Evolutionary conservation across 1,140 invertebrate genomes (phyloP).

Genomic region (Drosophila yakuba): DNA sequence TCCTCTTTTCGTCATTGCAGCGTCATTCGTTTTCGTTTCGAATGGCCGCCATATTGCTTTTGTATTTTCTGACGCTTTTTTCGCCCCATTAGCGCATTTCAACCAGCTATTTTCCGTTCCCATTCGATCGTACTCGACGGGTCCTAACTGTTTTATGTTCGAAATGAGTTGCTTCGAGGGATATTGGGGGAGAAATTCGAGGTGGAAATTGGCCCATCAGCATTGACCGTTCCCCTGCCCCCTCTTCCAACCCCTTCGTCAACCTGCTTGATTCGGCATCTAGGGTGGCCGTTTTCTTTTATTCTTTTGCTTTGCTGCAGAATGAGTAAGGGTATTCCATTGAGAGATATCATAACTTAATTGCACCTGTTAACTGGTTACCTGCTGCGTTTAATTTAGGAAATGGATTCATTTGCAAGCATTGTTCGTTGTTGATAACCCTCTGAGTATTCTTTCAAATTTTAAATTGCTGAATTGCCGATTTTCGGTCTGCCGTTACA

Average conservation of each 20-base stretch:
- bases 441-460: too few species aligned
- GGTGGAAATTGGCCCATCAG: slow-evolving; percentile 18
- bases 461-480: too few species aligned
- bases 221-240: slow-evolving; percentile 9
- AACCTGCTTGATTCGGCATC: slow-evolving; percentile 1
- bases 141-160: slow-evolving; percentile 55
- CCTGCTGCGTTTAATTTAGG: too few species aligned
- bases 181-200: slow-evolving; percentile 34
- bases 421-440: too few species aligned
- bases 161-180: slow-evolving; percentile 16
- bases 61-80: slow-evolving; percentile 56
- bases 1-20: slow-evolving; percentile 47
- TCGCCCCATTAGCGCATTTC: neutral
- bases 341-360: too few species aligned
- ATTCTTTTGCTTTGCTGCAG: neutral
- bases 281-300: neutral
- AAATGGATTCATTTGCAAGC: too few species aligned
- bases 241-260: neutral
- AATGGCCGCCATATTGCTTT: slow-evolving; percentile 60
- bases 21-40: slow-evolving; percentile 57
- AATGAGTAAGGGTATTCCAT: too few species aligned
- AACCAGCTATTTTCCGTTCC: slow-evolving; percentile 4
- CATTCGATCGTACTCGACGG: slow-evolving; percentile 1
- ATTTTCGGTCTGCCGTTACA: too few species aligned
- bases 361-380: too few species aligned